A percentile compares a stretch with the other conserved stretches of the same genome.
These are phyloP conservation scores for Philaenus spumarius DNA, from an alignment of 1,140 invertebrate genomes.

Conservation along the genomic window DNA sequence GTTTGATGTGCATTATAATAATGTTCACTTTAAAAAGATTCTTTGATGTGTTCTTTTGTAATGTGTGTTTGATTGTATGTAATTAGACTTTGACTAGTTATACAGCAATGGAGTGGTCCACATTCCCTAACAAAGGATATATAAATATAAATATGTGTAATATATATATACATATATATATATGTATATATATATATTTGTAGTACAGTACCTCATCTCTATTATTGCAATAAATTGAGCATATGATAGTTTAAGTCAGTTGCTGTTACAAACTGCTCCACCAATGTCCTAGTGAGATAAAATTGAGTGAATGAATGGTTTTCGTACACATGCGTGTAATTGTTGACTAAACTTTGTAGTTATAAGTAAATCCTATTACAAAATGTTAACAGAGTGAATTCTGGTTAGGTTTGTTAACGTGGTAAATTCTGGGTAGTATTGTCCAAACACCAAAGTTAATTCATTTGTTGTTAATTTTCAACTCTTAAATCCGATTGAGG, in stretches of 20 bases:
- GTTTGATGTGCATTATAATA: conserved; percentile 7
- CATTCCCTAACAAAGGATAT: conserved; percentile 5
- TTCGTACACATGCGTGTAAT: conserved; percentile 4
- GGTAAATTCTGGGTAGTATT: neutral
- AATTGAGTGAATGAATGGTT: no score
- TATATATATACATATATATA: neutral
- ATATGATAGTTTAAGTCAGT: neutral
- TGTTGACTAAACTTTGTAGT: conserved; percentile 12
- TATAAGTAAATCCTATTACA: conserved; percentile 19
- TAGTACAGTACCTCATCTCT: conserved; percentile 9
- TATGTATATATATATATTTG: conserved; percentile 3
- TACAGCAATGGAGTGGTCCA: conserved; percentile 10
- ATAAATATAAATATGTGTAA: neutral
- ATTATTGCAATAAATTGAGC: conserved; percentile 17
- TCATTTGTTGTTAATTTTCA: no score
- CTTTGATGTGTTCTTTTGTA: conserved; percentile 16
- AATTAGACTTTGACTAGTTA: conserved; percentile 11
- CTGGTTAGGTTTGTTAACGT: conserved; percentile 8
- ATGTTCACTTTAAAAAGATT: conserved; percentile 11
- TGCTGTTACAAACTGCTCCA: conserved; percentile 1
- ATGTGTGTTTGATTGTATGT: conserved; percentile 14
- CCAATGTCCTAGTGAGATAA: no score
- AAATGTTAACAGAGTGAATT: conserved; percentile 12
- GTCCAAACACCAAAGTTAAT: no score
- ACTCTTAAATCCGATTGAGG: no score